Conservation (phyloP, 2,113 vertebrate genomes). For the Galemys pyrenaicus region DNA sequence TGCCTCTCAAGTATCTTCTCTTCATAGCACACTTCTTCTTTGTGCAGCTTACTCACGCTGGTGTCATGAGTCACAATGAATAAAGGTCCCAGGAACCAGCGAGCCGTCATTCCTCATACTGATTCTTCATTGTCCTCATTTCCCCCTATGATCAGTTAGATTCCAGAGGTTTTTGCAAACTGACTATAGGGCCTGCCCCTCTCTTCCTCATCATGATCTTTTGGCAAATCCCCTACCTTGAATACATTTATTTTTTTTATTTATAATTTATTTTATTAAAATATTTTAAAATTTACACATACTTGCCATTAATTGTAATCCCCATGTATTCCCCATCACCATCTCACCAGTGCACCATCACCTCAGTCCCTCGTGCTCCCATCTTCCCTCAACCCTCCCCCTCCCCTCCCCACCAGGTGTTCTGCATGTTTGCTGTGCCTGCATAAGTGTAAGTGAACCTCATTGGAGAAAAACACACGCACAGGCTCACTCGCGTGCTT, state of each 20-base stretch:
- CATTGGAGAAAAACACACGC: not conserved
- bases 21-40: not conserved
- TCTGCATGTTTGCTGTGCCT: not conserved
- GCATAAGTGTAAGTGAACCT: not conserved
- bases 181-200: not conserved
- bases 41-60: not conserved
- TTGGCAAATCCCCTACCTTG: not conserved
- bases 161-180: not conserved
- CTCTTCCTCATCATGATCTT: not conserved
- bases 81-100: not conserved
- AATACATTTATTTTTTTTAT: too few species aligned
- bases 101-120: too few species aligned
- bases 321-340: too few species aligned
- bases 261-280: too few species aligned
- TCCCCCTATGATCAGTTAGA: not conserved
- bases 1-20: not conserved
- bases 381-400: too few species aligned
- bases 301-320: too few species aligned
- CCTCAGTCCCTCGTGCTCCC: too few species aligned
- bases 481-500: not conserved
- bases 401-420: too few species aligned
- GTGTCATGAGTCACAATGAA: not conserved
- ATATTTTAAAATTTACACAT: too few species aligned
- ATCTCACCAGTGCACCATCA: too few species aligned
- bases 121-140: not conserved